These are phyloP conservation scores for Enoplosus armatus DNA, from an alignment of 2,797 vertebrate species.

Conservation along the genomic window DNA sequence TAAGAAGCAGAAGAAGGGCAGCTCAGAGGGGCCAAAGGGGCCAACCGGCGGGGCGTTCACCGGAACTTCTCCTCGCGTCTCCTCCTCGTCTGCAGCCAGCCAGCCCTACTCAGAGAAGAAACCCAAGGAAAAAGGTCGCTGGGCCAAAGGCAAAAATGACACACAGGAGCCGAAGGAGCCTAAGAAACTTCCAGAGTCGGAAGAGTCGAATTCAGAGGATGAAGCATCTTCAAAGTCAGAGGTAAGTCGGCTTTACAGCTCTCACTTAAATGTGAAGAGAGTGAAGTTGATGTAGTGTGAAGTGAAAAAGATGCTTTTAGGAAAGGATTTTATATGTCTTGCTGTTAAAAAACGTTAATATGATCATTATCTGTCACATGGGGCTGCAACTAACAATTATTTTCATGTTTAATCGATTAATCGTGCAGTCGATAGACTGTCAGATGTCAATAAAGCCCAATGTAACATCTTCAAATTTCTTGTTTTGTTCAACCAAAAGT, in stretches of 20 bases:
- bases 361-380: not conserved
- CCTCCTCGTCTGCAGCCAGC: constrained; percentile 74
- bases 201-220: constrained; percentile 96
- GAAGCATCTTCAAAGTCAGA: constrained; percentile 97
- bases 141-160: constrained; percentile 90
- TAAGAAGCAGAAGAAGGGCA: constrained; percentile 96
- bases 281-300: too few species aligned
- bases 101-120: constrained; percentile 91
- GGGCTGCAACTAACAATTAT: not conserved
- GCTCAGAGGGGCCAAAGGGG: constrained; percentile 90
- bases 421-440: not conserved
- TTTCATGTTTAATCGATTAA: not conserved
- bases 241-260: constrained; percentile 79
- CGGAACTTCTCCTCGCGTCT: constrained; percentile 89
- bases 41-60: constrained; percentile 78
- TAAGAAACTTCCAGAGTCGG: constrained; percentile 91
- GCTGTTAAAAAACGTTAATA: not conserved
- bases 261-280: not conserved
- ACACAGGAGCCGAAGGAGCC: constrained; percentile 90
- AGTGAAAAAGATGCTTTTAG: not conserved
- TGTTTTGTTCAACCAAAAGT: not conserved
- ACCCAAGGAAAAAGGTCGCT: constrained; percentile 92
- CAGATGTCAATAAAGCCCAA: too few species aligned
- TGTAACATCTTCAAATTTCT: not conserved
- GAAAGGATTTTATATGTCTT: not conserved